Evolutionary conservation across 1,140 invertebrate species (phyloP), one percentile per base, ranked within the genome.

Genomic region (Neoseiulus cucumeris): DNA sequence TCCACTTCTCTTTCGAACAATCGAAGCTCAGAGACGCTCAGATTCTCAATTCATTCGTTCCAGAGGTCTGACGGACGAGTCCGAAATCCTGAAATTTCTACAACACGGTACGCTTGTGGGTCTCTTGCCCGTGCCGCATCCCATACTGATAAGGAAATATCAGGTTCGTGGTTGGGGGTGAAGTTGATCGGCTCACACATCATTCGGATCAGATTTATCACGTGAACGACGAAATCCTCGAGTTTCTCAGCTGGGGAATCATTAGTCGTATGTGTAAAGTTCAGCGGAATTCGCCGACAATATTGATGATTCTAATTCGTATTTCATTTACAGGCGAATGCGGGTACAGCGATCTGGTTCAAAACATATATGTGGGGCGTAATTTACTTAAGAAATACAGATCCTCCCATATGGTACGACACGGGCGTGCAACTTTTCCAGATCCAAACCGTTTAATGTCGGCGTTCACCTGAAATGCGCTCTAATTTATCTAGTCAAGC

Each of bases 341-440:
- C 85, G 51, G 94, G 92, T 41, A 99, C 96, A 1, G 94, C 93
- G 12, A 89, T 93, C 72, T 99, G 95, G 95, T 98, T 99, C 78
- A 80, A 93, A 64, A 98, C 93, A 1, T 98, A 98, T 74, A 92
- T 98, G 84, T 99, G 94, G 93, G 95, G 94, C 42, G 89, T 98
- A 25, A 96, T 99, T 70, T 99, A 98, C 79, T 81, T 98, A 66
- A 84, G 91, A 72, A 98, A 98, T 79, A 86, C 94, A 47, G 93
- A 98, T 75, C 95, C 95, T 22, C 93, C 95, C 0, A 91, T 99
- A 71, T 99, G 95, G 95, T 98, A 96, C 76, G 94, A 98, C 74
- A 98, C 95, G 0, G 90, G 96, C 75, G 93, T 99, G 7, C 96
- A 96, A 76, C 80, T 99, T 59, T 98, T 99, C 79, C 94, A 99